Base-by-base conservation (phyloP, 23 tunicate species). In the Clavelina lepadiformis region DNA sequence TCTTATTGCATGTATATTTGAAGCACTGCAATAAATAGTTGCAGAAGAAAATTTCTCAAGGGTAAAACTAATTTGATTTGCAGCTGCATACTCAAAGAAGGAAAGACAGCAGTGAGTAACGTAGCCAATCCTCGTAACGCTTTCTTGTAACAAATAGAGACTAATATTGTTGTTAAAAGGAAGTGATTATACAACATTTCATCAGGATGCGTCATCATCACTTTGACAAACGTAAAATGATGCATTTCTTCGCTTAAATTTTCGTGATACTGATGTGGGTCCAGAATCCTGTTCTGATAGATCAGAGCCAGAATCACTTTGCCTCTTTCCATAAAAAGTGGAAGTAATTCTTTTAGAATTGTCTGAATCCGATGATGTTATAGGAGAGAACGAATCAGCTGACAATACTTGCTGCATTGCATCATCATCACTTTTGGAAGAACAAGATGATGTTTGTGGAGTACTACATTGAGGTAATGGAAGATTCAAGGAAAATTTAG, bases 191-290 rank as follows among this genome's bases (percentile, higher is more conserved):
- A 15, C 15, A 44, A 44, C 49, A 11, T 11, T 11, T 11, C 49
- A 11, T 11, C 15, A 18, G 38, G 36, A 19, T 1, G 38, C 30
- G 13, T 26, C 63, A 7, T 68, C 68, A 18, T 79, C 85, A 70
- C 71, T 56, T 33, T 54, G 62, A 7, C 61, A 33, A 29, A 62
- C n/a, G 69, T 83, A 83, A 29, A 83, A 5, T 15, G 91, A 75
- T 7, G 82, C 82, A 51, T 83, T 83, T 68, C 91, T 49, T 3
- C 91, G 71, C 50, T 83, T 83, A 61, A 83, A 83, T 32, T 74
- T 74, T 23, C 32, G 0, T 59, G 22, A 46, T 27, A 19, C 18
- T 6, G 28, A 31, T 49, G 29, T 51, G 33, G 31, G 45, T 0
- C 45, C 37, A 5, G 46, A 5, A 33, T 33, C 19, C 0, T 21